Conservation (phyloP, 2,797 vertebrate species). For the Phaenicophaeus curvirostris region DNA sequence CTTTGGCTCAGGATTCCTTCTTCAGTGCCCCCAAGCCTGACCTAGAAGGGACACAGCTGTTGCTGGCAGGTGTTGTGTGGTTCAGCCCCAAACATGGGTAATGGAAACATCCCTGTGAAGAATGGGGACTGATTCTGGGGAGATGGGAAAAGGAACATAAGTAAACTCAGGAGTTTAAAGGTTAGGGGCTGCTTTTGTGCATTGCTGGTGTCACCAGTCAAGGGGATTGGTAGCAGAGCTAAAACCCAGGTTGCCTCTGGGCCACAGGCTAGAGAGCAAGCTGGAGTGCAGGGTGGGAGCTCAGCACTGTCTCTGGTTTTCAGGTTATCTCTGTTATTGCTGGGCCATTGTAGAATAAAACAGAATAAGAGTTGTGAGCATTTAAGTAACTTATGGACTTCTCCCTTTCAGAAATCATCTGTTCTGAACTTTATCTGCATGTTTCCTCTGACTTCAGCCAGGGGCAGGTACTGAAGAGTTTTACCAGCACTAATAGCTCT, state of each 20-base stretch:
- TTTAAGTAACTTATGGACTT: background rate
- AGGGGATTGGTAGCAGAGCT: background rate
- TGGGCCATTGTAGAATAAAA: background rate
- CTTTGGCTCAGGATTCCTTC: background rate
- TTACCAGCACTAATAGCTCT: background rate
- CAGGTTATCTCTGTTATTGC: background rate
- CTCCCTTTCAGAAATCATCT: background rate
- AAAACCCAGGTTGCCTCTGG: background rate
- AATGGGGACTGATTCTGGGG: background rate
- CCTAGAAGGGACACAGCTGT: background rate
- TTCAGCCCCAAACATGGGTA: background rate
- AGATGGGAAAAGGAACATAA: background rate
- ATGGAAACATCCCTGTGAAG: background rate
- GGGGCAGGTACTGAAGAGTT: background rate
- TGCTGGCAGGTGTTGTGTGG: background rate
- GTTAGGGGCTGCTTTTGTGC: background rate
- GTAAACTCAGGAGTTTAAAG: background rate
- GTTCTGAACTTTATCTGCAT: background rate
- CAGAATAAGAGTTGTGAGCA: background rate
- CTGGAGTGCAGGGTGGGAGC: background rate
- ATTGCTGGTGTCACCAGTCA: background rate
- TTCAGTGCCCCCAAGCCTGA: background rate
- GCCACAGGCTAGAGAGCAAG: background rate
- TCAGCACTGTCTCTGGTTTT: background rate
- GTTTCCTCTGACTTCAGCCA: background rate